Conservation (phyloP, 1,140 invertebrate genomes). For the Apis cerana region DNA sequence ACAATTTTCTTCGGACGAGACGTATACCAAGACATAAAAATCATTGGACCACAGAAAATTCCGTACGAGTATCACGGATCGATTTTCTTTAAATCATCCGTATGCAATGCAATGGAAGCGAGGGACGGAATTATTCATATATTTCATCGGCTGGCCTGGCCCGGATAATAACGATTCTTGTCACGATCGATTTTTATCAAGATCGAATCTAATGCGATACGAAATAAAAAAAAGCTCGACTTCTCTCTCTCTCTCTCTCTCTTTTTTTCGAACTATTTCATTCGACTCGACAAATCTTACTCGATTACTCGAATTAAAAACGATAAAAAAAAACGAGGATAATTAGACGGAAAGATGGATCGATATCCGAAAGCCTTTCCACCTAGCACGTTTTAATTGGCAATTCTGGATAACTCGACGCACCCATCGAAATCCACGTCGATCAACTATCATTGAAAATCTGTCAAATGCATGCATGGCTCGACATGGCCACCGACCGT, state of each 20-base stretch:
- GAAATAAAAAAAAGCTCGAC: background rate
- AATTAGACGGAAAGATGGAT: background rate
- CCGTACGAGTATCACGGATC: background rate
- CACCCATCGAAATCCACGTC: background rate
- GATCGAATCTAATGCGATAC: conserved; percentile 23
- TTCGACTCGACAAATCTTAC: background rate
- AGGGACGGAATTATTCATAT: conserved; percentile 49
- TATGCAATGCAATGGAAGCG: background rate
- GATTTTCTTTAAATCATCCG: conserved; percentile 57
- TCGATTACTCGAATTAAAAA: background rate
- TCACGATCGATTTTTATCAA: conserved; percentile 15
- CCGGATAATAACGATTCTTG: conserved; percentile 21
- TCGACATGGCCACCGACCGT: background rate
- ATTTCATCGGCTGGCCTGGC: background rate
- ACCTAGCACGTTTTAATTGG: background rate
- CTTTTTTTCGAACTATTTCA: background rate
- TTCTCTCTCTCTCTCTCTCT: too few species aligned
- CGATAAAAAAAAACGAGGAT: background rate
- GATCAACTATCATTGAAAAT: conserved; percentile 16
- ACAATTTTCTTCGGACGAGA: conserved; percentile 38
- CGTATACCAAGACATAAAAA: too few species aligned
- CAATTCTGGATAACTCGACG: background rate
- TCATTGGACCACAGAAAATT: conserved; percentile 34
- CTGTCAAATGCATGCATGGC: background rate
- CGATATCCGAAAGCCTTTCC: background rate